These are phyloP conservation scores for Ommatoiulus sabulosus DNA, from an alignment of 2,888 invertebrate species.

Conservation along the genomic window DNA sequence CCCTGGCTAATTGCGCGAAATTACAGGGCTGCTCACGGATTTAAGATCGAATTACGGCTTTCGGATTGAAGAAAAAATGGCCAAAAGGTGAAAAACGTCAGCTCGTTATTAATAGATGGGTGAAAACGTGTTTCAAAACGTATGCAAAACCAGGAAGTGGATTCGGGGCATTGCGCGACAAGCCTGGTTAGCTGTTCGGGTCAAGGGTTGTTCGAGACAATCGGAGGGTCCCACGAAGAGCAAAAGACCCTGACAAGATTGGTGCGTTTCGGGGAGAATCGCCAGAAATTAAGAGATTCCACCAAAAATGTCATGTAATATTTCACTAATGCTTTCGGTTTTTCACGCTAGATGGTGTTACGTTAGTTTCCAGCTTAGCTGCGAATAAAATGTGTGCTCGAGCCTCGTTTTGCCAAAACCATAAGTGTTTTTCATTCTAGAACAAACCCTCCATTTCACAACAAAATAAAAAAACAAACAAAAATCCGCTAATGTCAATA, in stretches of 20 bases:
- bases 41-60: neutral
- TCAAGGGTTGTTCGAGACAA: neutral
- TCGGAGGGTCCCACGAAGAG: neutral
- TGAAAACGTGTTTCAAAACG: neutral
- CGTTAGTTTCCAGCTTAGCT: no score
- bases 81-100: neutral
- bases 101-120: neutral
- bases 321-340: no score
- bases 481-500: no score
- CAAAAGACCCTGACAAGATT: neutral
- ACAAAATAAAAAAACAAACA: no score
- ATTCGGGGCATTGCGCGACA: neutral
- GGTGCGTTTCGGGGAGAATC: neutral
- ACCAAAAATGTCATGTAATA: neutral
- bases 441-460: no score
- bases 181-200: neutral
- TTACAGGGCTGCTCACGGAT: conserved; percentile 2
- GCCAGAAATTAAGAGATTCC: neutral
- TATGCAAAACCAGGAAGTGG: neutral
- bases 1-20: neutral
- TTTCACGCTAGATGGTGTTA: no score
- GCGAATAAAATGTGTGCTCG: no score
- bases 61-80: neutral
- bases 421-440: no score
- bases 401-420: no score